These are phyloP conservation scores for Bubo scandiacus DNA, from an alignment of 2,113 vertebrate genomes.

Conservation along the genomic window DNA sequence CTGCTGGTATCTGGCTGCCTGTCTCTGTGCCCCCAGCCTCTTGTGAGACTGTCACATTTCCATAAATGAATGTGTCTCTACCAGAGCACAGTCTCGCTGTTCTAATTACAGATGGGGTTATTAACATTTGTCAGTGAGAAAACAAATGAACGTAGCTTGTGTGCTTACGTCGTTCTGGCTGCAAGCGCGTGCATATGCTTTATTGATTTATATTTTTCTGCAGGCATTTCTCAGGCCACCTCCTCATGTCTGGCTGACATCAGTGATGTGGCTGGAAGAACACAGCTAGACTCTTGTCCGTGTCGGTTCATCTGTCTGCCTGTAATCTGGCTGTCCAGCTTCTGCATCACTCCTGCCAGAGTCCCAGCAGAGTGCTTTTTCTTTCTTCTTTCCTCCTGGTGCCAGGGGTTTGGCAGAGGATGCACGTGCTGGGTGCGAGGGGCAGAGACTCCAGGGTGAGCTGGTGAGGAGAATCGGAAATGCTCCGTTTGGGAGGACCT, in stretches of 20 bases:
- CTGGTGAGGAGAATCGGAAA: neutral
- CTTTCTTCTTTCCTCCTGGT: neutral
- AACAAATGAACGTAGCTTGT: neutral
- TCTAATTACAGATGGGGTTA: neutral
- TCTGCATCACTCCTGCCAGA: neutral
- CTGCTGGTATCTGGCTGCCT: neutral
- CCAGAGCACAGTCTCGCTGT: fast-evolving
- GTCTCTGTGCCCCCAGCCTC: neutral
- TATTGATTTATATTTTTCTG: neutral
- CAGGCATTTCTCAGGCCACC: neutral
- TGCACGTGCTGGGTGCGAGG: fast-evolving
- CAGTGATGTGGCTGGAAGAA: neutral
- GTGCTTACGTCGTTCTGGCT: neutral
- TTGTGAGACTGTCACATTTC: neutral
- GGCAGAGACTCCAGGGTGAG: neutral
- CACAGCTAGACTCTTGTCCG: neutral
- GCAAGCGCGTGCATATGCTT: neutral
- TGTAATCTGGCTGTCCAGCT: neutral
- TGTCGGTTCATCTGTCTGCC: neutral
- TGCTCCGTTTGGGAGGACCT: neutral
- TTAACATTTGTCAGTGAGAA: neutral
- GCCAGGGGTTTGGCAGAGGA: neutral
- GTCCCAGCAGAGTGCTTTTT: neutral
- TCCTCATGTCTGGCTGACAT: neutral
- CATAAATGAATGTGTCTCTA: neutral